phyloP scores from a whole-genome alignment of 2,113 vertebrate genomes.

The Gambusia affinis region DNA sequence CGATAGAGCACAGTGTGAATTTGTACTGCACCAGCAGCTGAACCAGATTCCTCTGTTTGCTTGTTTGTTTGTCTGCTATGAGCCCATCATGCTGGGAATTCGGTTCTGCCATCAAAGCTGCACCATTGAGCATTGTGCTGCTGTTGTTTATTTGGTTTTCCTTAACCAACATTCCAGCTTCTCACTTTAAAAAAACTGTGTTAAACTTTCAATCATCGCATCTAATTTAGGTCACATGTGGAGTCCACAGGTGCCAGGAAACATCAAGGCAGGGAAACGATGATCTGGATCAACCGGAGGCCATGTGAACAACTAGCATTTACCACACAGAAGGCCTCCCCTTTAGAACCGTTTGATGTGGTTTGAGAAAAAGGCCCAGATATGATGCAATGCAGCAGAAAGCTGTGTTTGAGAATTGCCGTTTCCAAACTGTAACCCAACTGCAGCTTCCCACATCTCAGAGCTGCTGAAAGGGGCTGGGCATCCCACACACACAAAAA shows the following conservation, averaged over 20 bases:
- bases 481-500: constrained; percentile 49
- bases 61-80: not conserved
- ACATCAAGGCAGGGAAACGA: constrained; percentile 12
- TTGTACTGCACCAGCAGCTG: not conserved
- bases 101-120: not conserved
- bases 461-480: constrained; percentile 54
- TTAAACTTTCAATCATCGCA: constrained; percentile 4
- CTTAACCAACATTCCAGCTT: constrained; percentile 5
- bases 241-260: constrained; percentile 35
- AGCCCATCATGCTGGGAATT: not conserved
- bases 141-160: not conserved
- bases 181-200: constrained; percentile 10
- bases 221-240: constrained; percentile 12
- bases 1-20: not conserved
- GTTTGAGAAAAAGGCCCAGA: constrained; percentile 49
- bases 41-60: not conserved
- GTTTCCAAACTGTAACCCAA: constrained; percentile 57
- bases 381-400: constrained; percentile 73
- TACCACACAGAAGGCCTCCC: constrained; percentile 50
- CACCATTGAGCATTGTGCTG: not conserved
- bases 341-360: constrained; percentile 59
- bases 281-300: constrained; percentile 34
- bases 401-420: constrained; percentile 53
- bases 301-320: constrained; percentile 33
- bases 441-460: constrained; percentile 65